These are phyloP conservation scores for Diarsia brunnea DNA, from an alignment of 2,888 invertebrate species.

Conservation along the genomic window DNA sequence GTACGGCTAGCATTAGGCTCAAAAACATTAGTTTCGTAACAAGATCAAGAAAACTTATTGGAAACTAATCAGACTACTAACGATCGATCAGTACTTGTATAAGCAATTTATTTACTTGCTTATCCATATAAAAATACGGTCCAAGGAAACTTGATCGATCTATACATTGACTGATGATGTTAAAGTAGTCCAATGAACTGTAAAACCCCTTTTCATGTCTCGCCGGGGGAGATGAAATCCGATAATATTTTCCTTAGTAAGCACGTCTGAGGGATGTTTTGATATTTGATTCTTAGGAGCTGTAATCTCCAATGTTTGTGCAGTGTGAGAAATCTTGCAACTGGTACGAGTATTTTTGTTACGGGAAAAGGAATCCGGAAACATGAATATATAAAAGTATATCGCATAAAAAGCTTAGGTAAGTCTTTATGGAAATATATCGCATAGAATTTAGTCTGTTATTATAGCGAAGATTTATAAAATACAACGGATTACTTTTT, in stretches of 20 bases:
- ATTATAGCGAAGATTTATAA: neutral
- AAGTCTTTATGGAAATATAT: neutral
- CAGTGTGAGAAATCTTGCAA: slow-evolving; percentile 48
- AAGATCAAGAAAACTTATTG: slow-evolving; percentile 32
- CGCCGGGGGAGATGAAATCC: slow-evolving; percentile 53
- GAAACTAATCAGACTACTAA: slow-evolving; percentile 30
- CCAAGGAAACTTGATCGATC: slow-evolving; percentile 46
- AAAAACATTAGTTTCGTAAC: slow-evolving; percentile 19
- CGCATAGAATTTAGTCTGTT: neutral
- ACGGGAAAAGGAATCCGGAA: slow-evolving; percentile 8
- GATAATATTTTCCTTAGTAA: slow-evolving; percentile 60
- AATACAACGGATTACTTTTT: neutral
- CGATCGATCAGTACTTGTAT: slow-evolving; percentile 46
- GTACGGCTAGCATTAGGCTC: neutral
- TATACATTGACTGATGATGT: slow-evolving; percentile 52
- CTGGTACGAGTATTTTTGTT: slow-evolving; percentile 27
- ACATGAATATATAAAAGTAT: neutral
- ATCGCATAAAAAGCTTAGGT: neutral
- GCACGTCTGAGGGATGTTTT: slow-evolving; percentile 53
- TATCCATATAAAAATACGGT: slow-evolving; percentile 17
- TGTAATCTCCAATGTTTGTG: slow-evolving; percentile 44
- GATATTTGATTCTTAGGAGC: slow-evolving; percentile 55
- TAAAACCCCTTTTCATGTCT: slow-evolving; percentile 51
- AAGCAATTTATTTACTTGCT: slow-evolving; percentile 18
- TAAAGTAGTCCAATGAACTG: slow-evolving; percentile 61